Base-by-base conservation (phyloP, 2,113 vertebrate genomes). In the Fulmarus glacialis region DNA sequence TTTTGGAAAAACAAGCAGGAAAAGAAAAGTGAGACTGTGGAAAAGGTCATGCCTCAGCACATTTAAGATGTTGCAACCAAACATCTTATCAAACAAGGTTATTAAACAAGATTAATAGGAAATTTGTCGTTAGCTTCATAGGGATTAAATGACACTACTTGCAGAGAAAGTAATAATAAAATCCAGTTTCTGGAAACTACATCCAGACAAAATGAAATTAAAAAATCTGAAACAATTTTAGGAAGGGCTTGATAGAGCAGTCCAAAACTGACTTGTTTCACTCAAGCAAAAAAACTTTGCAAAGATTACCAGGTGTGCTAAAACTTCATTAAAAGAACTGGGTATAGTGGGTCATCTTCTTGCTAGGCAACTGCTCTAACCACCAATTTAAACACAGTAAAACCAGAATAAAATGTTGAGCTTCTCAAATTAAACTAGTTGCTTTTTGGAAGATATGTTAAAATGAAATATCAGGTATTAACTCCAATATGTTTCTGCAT, bases 1-100 rank as follows among this genome's bases (percentile, higher is more conserved):
- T 50, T 58, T 67, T 47, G 27, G 14, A n/a, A 72, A 67, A 63
- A 55, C 29, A n/a, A 2, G 0, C 2, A 27, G 4, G 2, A 3
- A 24, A 36, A 34, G 58, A 55, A n/a, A 27, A 6, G 1, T 14
- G 10, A 71, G 7, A 2, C 14, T 47, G 19, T 47, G 7, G 10
- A 66, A 87, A 58, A 93, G 2, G 8, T 74, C 45, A 38, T n/a
- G 6, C 16, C 20, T 91, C 45, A 42, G 4, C 24, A 82, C 32
- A 64, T 68, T 73, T 55, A 78, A 38, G 6, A n/a, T 42, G 13
- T 24, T 82, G 12, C 19, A 60, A 7, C 14, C 14, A 89, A 88
- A 32, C 4, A 14, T n/a, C 12, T 36, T 70, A 40, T 55, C 8
- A 50, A 63, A 53, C 16, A 58, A 62, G 15, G 2, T 50, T 87